These are phyloP conservation scores for Brachionus koreanus DNA, from an alignment of 1,140 invertebrate species.

Conservation along the genomic window DNA sequence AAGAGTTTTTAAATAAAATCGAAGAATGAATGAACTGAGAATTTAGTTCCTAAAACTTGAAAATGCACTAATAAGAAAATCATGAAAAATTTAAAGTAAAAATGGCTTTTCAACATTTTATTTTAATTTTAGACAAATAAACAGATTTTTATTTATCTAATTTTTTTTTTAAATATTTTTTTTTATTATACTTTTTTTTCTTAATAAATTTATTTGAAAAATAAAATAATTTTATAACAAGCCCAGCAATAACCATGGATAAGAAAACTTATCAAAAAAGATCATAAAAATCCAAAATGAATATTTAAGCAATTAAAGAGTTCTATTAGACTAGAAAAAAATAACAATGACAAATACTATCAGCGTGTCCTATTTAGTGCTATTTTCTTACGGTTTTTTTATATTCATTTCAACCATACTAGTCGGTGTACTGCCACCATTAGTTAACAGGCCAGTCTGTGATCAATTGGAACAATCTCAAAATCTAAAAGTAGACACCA, in stretches of 20 bases:
- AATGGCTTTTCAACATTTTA: no score
- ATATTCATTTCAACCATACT: neutral
- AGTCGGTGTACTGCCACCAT: conserved; percentile 9
- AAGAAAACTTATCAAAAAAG: neutral
- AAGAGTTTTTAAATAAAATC: no score
- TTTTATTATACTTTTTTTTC: no score
- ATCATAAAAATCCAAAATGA: neutral
- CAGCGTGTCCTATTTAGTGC: neutral
- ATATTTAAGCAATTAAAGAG: neutral
- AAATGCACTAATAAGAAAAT: no score
- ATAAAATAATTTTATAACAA: no score
- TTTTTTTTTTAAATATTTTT: no score
- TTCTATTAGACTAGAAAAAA: neutral
- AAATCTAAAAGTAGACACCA: neutral
- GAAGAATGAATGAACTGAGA: no score
- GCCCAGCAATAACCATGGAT: no score
- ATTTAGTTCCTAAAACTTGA: no score
- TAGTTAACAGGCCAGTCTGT: conserved; percentile 12
- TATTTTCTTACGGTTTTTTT: neutral
- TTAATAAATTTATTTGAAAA: no score
- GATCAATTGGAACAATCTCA: neutral
- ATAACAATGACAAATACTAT: neutral
- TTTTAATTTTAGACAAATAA: neutral
- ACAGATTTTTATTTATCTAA: no score
- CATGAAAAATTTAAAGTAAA: no score